phyloP scores from a whole-genome alignment of 2,113 vertebrate genomes.

The Laticauda laticaudata region DNA sequence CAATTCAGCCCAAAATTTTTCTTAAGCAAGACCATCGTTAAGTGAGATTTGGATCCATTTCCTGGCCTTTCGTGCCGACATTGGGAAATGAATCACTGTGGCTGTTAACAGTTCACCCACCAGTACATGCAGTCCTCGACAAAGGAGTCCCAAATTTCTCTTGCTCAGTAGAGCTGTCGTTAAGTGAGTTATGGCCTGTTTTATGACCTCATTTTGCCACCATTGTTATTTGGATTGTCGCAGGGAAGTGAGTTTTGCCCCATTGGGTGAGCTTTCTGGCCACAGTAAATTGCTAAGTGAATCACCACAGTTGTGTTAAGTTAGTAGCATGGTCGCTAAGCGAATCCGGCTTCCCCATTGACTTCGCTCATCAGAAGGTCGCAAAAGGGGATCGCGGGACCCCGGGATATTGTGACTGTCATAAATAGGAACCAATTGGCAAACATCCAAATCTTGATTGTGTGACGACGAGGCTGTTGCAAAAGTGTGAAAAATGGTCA shows the following conservation, averaged over 20 bases:
- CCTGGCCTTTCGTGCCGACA: too few species aligned
- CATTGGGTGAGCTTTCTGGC: too few species aligned
- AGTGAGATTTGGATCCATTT: too few species aligned
- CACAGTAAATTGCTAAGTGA: not conserved
- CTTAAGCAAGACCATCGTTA: too few species aligned
- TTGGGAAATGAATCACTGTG: too few species aligned
- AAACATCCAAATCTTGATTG: not conserved
- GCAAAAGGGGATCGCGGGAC: not conserved
- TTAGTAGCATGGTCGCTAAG: not conserved
- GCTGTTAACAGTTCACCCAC: too few species aligned
- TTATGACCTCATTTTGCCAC: not conserved
- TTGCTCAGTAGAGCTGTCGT: too few species aligned
- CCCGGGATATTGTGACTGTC: accelerated
- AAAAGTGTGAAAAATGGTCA: not conserved
- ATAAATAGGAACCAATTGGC: not conserved
- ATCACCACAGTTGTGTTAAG: not conserved
- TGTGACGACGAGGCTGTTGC: not conserved
- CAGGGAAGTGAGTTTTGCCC: too few species aligned
- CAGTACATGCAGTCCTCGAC: too few species aligned
- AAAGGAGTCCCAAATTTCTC: not conserved
- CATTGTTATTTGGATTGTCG: not conserved
- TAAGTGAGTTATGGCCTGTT: not conserved
- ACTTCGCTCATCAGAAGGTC: not conserved
- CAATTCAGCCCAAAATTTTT: too few species aligned
- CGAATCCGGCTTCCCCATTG: not conserved